Conservation (phyloP, 1,140 invertebrate genomes). For the Nasonia longicornis region DNA sequence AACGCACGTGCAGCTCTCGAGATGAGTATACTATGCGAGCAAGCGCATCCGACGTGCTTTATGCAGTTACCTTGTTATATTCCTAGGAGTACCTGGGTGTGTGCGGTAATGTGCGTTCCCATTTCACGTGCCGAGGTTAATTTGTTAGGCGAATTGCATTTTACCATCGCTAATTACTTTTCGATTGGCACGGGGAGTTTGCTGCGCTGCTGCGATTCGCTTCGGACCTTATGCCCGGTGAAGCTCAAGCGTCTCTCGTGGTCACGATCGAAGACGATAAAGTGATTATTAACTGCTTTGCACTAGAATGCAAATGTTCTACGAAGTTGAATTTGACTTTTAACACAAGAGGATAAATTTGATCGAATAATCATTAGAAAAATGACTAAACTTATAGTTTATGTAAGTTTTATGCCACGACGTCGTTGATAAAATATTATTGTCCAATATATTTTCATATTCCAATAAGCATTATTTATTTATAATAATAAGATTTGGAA, state of each 20-base stretch:
- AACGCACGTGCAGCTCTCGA: not conserved
- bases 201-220: not conserved
- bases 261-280: not conserved
- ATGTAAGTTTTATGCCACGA: no score
- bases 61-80: not conserved
- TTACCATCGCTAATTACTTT: conserved; percentile 51
- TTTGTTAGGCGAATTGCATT: conserved; percentile 49
- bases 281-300: not conserved
- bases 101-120: not conserved
- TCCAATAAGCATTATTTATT: no score
- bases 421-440: no score
- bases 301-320: no score
- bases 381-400: not conserved
- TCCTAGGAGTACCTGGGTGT: not conserved
- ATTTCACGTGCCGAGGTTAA: not conserved
- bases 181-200: conserved; percentile 41
- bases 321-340: no score
- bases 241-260: not conserved
- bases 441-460: no score
- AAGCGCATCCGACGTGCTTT: not conserved
- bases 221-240: not conserved
- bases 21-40: not conserved
- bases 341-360: no score
- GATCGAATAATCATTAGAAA: not conserved
- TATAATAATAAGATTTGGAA: no score